Base-by-base conservation (phyloP, 2,113 vertebrate species). In the Monopterus albus region DNA sequence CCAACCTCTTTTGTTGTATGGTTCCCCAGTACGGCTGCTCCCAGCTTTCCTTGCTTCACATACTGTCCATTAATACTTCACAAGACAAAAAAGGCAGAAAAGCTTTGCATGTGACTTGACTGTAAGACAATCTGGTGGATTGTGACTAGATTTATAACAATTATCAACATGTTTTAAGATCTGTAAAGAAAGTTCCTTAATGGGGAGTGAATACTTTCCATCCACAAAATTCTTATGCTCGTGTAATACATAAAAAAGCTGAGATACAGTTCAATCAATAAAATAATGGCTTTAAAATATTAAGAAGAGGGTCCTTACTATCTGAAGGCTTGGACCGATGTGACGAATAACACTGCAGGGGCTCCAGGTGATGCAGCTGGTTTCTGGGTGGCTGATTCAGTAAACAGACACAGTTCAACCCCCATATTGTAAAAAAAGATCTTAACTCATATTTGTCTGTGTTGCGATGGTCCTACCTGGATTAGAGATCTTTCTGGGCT, bases 41-140 rank as follows among this genome's bases (percentile, higher is more conserved):
- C 98, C 49, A 98, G 95, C 88, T 98, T 99, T 26, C 97, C 97
- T 77, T 98, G 97, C 87, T 98, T 99, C 86, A 93, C 50, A 62
- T 98, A 99, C 40, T 98, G 96, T 78, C 95, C 96, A 1, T 95
- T 97, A 62, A 92, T 88, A 74, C 96, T 98, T 88, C 0, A 28
- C 62, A 8, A 92, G 62, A 1, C 18, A 69, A 26, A 13, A 51
- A 49, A 0, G 2, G n/a, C 2, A 67, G 18, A 45, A 10, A 51
- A 21, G 25, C 14, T 20, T 60, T 43, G n/a, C n/a, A n/a, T n/a
- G n/a, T 69, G 18, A 60, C 11, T 26, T 17, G 2, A 52, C 7
- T 25, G 20, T 7, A 12, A n/a, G n/a, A n/a, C n/a, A n/a, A n/a
- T n/a, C n/a, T n/a, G n/a, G n/a, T n/a, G n/a, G n/a, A n/a, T n/a